Evolutionary conservation across 2,797 vertebrate species (phyloP).

Genomic region (Oreortyx pictus): DNA sequence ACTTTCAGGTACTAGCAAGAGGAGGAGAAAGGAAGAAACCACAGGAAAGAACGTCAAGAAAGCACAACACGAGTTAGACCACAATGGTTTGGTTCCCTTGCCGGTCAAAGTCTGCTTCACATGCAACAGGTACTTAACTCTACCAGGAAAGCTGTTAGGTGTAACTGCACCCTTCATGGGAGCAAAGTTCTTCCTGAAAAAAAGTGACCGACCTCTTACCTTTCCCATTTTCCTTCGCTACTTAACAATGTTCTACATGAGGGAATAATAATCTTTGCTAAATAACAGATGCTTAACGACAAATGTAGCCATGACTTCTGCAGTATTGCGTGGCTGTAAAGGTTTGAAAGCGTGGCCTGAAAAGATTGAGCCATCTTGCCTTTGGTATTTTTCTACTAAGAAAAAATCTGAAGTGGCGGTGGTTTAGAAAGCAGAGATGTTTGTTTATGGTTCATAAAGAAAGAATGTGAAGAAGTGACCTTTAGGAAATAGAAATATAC

Average conservation of each 20-base stretch:
- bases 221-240: not conserved
- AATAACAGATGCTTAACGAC: not conserved
- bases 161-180: not conserved
- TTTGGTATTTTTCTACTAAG: not conserved
- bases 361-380: not conserved
- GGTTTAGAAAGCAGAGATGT: not conserved
- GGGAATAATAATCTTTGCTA: not conserved
- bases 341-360: not conserved
- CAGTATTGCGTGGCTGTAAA: not conserved
- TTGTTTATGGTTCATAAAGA: not conserved
- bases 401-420: not conserved
- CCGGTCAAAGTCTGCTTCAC: conserved; percentile 97
- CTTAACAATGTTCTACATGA: not conserved
- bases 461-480: conserved; percentile 11
- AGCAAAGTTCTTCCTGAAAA: not conserved
- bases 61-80: conserved; percentile 94
- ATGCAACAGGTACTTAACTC: conserved; percentile 88
- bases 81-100: conserved; percentile 93
- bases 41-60: conserved; percentile 93
- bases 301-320: not conserved
- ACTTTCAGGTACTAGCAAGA: conserved; percentile 93
- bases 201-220: not conserved
- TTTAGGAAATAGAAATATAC: conserved; percentile 42
- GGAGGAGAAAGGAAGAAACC: conserved; percentile 94
- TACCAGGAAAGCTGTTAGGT: not conserved